phyloP scores from a whole-genome alignment of 2,888 invertebrate genomes.

The Tenthredo scrophulariae region DNA sequence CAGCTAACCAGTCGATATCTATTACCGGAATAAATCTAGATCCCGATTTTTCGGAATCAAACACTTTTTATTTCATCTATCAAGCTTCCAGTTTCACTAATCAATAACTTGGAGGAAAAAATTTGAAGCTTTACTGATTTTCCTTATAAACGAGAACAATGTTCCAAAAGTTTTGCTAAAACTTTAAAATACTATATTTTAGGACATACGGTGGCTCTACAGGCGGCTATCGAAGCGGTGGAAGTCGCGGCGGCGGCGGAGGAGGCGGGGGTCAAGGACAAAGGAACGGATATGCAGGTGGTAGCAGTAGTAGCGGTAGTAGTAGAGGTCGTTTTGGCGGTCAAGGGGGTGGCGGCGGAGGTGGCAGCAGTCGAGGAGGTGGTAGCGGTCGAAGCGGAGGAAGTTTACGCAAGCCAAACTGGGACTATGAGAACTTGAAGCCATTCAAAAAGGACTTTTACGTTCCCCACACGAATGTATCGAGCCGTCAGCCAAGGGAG shows the following conservation, averaged over 20 bases:
- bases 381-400: slow-evolving; percentile 74
- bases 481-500: slow-evolving; percentile 83
- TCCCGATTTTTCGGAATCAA: background rate
- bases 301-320: slow-evolving; percentile 73
- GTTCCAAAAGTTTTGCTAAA: background rate
- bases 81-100: background rate
- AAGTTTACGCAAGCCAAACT: slow-evolving; percentile 80
- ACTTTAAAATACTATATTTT: background rate
- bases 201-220: slow-evolving; percentile 73
- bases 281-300: slow-evolving; percentile 52
- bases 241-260: slow-evolving; percentile 64
- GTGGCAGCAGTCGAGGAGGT: slow-evolving; percentile 57
- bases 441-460: slow-evolving; percentile 93
- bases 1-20: background rate
- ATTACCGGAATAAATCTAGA: background rate
- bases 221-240: slow-evolving; percentile 63
- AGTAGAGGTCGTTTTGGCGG: slow-evolving; percentile 67
- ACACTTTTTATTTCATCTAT: background rate
- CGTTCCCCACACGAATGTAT: slow-evolving; percentile 84
- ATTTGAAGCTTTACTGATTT: background rate
- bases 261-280: slow-evolving; percentile 60
- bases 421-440: slow-evolving; percentile 81
- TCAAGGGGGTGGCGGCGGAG: slow-evolving; percentile 54
- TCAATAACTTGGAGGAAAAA: background rate
- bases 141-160: background rate